Evolutionary conservation across 2,797 vertebrate species (phyloP).

Genomic region (Ispidina lecontei): DNA sequence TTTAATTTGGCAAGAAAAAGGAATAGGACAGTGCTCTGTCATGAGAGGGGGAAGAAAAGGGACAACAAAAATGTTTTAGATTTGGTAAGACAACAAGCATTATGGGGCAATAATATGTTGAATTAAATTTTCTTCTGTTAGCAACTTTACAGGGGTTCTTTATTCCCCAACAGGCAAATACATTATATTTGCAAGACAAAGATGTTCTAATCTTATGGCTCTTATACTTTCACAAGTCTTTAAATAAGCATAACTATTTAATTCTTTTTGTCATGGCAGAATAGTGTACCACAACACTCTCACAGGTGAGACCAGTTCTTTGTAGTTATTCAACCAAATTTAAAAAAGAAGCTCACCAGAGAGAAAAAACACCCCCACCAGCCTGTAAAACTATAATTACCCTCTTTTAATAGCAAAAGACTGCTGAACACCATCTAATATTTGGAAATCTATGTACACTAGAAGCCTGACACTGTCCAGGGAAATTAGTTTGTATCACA

Average conservation of each 20-base stretch:
- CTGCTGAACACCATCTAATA: neutral
- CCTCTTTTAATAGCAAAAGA: neutral
- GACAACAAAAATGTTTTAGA: conserved; percentile 27
- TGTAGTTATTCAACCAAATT: neutral
- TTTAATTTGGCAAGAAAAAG: conserved; percentile 69
- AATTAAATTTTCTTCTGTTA: conserved; percentile 64
- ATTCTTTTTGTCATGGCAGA: neutral
- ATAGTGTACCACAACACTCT: fast-evolving
- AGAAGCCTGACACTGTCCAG: neutral
- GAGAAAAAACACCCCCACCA: neutral
- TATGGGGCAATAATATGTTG: conserved; percentile 44
- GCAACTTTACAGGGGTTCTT: conserved; percentile 29
- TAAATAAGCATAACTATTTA: neutral
- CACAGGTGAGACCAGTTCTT: neutral
- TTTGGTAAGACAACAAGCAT: conserved; percentile 55
- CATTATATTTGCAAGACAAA: conserved; percentile 27
- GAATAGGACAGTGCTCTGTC: conserved; percentile 43
- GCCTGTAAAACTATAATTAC: neutral
- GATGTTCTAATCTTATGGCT: neutral
- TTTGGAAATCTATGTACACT: neutral
- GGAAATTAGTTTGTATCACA: neutral
- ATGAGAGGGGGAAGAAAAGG: conserved; percentile 12
- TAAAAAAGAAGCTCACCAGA: neutral
- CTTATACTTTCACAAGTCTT: neutral
- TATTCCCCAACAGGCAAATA: neutral